These are phyloP conservation scores for Parnassius mnemosyne DNA, from an alignment of 2,888 invertebrate genomes.

Conservation along the genomic window DNA sequence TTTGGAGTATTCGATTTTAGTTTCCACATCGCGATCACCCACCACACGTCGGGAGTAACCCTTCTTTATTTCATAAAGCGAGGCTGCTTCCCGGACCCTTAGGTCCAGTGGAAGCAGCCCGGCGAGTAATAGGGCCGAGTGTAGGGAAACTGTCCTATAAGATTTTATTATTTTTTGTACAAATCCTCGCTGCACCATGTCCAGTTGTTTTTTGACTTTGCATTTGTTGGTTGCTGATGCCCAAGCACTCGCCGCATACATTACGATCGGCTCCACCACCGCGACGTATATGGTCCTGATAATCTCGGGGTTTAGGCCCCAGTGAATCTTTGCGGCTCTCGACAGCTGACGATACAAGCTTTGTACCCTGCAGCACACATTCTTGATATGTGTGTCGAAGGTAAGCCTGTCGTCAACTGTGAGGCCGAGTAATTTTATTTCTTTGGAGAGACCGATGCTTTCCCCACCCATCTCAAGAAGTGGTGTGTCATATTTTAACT, in stretches of 20 bases:
- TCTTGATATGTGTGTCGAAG: not conserved
- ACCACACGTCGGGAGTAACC: slow-evolving; percentile 16
- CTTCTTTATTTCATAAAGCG: not conserved
- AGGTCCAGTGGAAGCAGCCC: too few relatives aligned
- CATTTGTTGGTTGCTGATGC: too few relatives aligned
- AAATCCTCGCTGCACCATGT: slow-evolving; percentile 24
- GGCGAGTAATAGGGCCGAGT: slow-evolving; percentile 25
- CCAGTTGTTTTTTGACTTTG: too few relatives aligned
- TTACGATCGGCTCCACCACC: too few relatives aligned
- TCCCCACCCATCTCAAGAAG: not conserved
- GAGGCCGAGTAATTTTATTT: too few relatives aligned
- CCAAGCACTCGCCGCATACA: too few relatives aligned
- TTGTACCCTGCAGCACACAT: not conserved
- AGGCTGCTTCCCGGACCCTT: too few relatives aligned
- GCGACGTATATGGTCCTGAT: too few relatives aligned
- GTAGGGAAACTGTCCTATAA: slow-evolving; percentile 28
- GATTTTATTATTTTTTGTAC: slow-evolving; percentile 24
- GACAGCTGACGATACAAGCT: not conserved
- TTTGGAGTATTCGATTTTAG: not conserved
- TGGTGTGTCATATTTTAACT: not conserved
- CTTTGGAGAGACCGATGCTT: too few relatives aligned
- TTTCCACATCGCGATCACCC: slow-evolving; percentile 5
- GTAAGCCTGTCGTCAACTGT: not conserved
- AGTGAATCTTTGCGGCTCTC: too few relatives aligned
- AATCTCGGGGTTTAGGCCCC: too few relatives aligned